phyloP scores from a whole-genome alignment of 2,888 invertebrate genomes.

The Dicranocentrus wangi region DNA sequence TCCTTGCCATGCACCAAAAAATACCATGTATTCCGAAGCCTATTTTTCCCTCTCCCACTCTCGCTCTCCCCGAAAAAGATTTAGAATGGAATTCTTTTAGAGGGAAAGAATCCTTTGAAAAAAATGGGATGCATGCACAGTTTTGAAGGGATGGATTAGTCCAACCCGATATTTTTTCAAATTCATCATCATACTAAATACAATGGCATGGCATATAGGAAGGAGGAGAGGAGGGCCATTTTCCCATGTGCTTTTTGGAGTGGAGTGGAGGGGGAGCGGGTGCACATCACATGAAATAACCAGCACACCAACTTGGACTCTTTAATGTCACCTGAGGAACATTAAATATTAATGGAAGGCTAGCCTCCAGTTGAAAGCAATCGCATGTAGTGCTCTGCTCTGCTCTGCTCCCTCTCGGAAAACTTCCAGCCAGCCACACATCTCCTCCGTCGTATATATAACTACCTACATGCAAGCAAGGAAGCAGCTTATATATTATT shows the following conservation, averaged over 20 bases:
- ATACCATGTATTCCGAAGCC: constrained; percentile 34
- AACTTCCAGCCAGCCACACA: too few species aligned
- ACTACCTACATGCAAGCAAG: too few species aligned
- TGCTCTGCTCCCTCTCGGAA: not conserved
- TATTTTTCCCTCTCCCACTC: not conserved
- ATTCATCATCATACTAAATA: constrained; percentile 23
- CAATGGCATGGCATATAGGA: too few species aligned
- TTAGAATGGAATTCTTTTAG: not conserved
- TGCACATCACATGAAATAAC: constrained; percentile 1
- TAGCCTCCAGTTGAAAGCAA: constrained; percentile 40
- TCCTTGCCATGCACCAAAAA: constrained; percentile 49
- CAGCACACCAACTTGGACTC: constrained; percentile 5
- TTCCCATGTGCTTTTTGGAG: not conserved
- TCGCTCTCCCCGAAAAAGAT: not conserved
- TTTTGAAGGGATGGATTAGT: constrained; percentile 47
- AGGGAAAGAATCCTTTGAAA: not conserved
- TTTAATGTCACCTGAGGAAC: constrained; percentile 44
- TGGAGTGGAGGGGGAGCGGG: not conserved
- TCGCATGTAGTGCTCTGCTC: constrained; percentile 34
- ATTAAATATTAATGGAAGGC: constrained; percentile 53
- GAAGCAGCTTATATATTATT: not conserved
- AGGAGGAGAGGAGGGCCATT: not conserved
- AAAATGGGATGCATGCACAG: not conserved
- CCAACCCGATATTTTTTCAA: constrained; percentile 12
- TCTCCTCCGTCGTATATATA: too few species aligned